phyloP scores from a whole-genome alignment of 2,888 invertebrate species.

The Molanna angustata region DNA sequence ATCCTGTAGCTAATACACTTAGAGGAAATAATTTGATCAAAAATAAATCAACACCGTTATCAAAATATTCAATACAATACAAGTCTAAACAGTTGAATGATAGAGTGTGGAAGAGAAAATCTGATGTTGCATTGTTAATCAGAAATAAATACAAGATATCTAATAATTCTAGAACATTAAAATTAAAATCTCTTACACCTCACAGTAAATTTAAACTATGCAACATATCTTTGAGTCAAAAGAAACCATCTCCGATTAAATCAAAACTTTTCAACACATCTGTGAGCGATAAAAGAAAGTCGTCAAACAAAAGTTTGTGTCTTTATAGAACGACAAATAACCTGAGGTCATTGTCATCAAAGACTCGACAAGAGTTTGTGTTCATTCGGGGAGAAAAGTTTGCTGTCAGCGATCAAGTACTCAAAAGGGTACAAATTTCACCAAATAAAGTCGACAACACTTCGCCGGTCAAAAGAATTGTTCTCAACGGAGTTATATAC shows the following conservation, averaged over 20 bases:
- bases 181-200: neutral
- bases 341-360: neutral
- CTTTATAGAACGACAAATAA: neutral
- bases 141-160: slow-evolving; percentile 8
- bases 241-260: neutral
- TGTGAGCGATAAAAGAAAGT: too few species aligned
- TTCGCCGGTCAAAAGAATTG: slow-evolving; percentile 21
- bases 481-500: slow-evolving; percentile 24
- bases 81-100: too few species aligned
- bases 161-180: slow-evolving; percentile 1
- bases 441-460: too few species aligned
- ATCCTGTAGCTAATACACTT: too few species aligned
- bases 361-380: slow-evolving; percentile 14
- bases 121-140: too few species aligned
- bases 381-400: slow-evolving; percentile 28
- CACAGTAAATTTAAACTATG: slow-evolving; percentile 8
- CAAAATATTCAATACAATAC: too few species aligned
- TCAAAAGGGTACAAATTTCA: slow-evolving; percentile 11
- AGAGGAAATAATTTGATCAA: too few species aligned
- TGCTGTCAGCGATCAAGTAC: slow-evolving; percentile 14
- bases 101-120: too few species aligned
- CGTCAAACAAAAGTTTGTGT: neutral
- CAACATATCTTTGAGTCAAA: neutral
- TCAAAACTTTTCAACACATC: too few species aligned
- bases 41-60: too few species aligned